phyloP scores from a whole-genome alignment of 2,797 vertebrate genomes.

The Anabas testudineus region DNA sequence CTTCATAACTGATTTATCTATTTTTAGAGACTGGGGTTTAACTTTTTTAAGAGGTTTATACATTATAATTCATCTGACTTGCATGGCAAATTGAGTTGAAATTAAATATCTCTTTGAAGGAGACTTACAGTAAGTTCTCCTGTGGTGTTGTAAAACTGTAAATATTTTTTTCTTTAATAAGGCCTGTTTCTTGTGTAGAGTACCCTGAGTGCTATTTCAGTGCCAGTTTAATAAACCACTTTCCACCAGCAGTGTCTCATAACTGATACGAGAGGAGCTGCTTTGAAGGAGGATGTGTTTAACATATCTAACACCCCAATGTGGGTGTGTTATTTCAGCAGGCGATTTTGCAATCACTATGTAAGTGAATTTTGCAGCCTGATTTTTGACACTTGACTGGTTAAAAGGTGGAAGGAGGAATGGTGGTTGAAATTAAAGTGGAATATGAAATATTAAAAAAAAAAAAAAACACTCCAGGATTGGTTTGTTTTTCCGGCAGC shows the following conservation, averaged over 20 bases:
- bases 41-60: background rate
- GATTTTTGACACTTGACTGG: slow-evolving; percentile 16
- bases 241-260: slow-evolving; percentile 22
- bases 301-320: slow-evolving; percentile 27
- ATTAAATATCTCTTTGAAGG: slow-evolving; percentile 7
- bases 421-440: background rate
- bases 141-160: slow-evolving; percentile 8
- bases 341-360: slow-evolving; percentile 1
- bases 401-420: slow-evolving; percentile 13
- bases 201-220: slow-evolving; percentile 9
- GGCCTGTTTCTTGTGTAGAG: slow-evolving; percentile 12
- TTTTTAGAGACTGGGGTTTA: slow-evolving; percentile 4
- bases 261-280: slow-evolving; percentile 27
- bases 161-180: background rate
- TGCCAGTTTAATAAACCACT: slow-evolving; percentile 19
- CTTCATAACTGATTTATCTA: slow-evolving; percentile 3
- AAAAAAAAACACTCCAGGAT: background rate
- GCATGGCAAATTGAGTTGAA: slow-evolving; percentile 24
- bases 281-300: slow-evolving; percentile 33
- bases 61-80: background rate
- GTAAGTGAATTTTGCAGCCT: slow-evolving; percentile 18
- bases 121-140: slow-evolving; percentile 2
- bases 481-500: background rate
- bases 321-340: slow-evolving; percentile 11
- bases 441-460: slow-evolving; percentile 6